phyloP scores from a whole-genome alignment of 2,113 vertebrate species.

The Peromyscus polionotus region DNA sequence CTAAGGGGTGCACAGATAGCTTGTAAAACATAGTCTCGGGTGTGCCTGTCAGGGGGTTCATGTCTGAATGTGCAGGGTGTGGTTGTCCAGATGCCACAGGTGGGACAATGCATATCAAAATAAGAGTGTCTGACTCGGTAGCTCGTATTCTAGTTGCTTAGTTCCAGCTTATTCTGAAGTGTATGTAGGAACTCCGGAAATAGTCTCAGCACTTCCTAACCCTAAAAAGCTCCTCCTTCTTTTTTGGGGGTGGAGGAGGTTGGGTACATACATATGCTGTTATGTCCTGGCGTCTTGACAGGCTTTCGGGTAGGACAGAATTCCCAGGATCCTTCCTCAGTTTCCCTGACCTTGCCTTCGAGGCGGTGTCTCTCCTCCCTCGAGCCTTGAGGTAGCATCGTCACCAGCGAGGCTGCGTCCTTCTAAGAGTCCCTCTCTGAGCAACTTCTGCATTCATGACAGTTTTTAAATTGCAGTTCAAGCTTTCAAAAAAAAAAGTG shows the following conservation, averaged over 20 bases:
- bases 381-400: not conserved
- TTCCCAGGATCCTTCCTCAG: not conserved
- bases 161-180: not conserved
- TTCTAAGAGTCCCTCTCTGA: not conserved
- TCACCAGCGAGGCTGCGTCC: not conserved
- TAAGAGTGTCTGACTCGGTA: not conserved
- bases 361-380: not conserved
- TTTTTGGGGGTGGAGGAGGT: not conserved
- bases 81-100: not conserved
- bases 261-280: not conserved
- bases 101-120: not conserved
- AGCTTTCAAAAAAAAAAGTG: not conserved
- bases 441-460: not conserved
- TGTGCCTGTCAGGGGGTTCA: not conserved
- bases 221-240: not conserved
- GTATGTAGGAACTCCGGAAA: not conserved
- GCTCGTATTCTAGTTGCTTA: not conserved
- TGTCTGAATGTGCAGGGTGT: not conserved
- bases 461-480: not conserved
- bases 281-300: not conserved
- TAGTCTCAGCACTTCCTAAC: not conserved
- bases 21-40: not conserved
- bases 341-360: not conserved
- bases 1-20: not conserved
- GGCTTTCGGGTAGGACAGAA: not conserved